Evolutionary conservation across 1,140 invertebrate species (phyloP).

Genomic region (Drosophila subobscura): DNA sequence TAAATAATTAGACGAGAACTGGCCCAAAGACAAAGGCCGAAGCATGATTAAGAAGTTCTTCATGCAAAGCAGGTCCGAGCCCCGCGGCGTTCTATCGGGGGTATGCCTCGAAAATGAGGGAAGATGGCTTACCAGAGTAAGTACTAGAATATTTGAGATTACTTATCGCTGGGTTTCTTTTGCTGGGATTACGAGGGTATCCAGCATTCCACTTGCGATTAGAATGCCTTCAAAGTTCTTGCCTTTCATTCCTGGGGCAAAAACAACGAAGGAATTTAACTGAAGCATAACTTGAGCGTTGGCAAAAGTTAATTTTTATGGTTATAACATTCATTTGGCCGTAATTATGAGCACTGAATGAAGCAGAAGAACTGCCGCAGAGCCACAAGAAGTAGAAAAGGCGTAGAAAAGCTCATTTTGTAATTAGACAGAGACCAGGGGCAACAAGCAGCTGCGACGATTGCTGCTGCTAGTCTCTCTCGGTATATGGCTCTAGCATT

Average conservation of each 20-base stretch:
- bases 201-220: constrained; percentile 9
- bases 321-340: constrained; percentile 79
- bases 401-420: constrained; percentile 65
- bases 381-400: constrained; percentile 22
- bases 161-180: neutral
- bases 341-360: constrained; percentile 70
- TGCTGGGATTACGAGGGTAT: constrained; percentile 11
- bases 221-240: constrained; percentile 3
- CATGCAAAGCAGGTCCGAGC: constrained; percentile 1
- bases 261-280: constrained; percentile 68
- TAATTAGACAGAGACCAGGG: constrained; percentile 77
- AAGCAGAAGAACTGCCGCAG: constrained; percentile 11
- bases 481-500: constrained; percentile 9
- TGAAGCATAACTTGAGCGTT: constrained; percentile 74
- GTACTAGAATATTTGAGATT: neutral
- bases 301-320: constrained; percentile 77
- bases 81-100: constrained; percentile 6
- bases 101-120: constrained; percentile 9
- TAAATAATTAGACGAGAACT: constrained; percentile 70
- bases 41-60: constrained; percentile 70
- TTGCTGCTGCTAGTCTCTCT: neutral
- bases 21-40: constrained; percentile 35
- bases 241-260: constrained; percentile 21
- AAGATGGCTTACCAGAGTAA: neutral
- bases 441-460: constrained; percentile 21